A percentile compares a stretch with the other conserved stretches of the same genome.
These are phyloP conservation scores for Cygnus buccinator DNA, from an alignment of 2,113 vertebrate genomes.

Conservation along the genomic window DNA sequence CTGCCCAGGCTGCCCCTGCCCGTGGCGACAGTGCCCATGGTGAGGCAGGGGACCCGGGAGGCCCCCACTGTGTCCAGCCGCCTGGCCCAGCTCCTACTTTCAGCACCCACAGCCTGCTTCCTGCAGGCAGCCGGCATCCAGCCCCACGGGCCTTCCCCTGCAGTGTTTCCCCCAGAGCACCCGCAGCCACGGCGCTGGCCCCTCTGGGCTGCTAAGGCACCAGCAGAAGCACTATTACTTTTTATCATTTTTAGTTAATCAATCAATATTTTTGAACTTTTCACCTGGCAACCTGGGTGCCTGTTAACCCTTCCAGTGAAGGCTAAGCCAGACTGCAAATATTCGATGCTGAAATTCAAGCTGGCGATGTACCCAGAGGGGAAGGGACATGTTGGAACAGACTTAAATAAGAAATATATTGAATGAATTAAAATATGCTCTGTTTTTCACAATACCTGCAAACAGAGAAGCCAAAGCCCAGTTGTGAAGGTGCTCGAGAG, in stretches of 20 bases:
- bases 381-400: not conserved
- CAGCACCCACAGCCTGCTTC: not conserved
- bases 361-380: not conserved
- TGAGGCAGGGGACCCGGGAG: not conserved
- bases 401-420: not conserved
- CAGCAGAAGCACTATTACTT: not conserved
- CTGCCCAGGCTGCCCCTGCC: not conserved
- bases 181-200: fast-evolving
- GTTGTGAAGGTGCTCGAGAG: not conserved
- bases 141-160: fast-evolving
- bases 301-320: fast-evolving
- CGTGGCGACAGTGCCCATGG: not conserved
- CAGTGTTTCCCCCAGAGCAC: not conserved
- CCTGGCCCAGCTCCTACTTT: fast-evolving
- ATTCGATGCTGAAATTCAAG: not conserved
- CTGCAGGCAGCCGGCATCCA: fast-evolving
- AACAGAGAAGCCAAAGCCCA: not conserved
- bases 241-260: not conserved
- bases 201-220: not conserved
- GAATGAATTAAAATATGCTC: not conserved
- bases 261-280: not conserved
- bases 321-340: not conserved
- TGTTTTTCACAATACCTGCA: not conserved
- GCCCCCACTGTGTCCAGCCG: fast-evolving
- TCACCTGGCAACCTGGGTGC: not conserved